Evolutionary conservation across 2,113 vertebrate genomes (phyloP).

Genomic region (Coreoperca whiteheadi): DNA sequence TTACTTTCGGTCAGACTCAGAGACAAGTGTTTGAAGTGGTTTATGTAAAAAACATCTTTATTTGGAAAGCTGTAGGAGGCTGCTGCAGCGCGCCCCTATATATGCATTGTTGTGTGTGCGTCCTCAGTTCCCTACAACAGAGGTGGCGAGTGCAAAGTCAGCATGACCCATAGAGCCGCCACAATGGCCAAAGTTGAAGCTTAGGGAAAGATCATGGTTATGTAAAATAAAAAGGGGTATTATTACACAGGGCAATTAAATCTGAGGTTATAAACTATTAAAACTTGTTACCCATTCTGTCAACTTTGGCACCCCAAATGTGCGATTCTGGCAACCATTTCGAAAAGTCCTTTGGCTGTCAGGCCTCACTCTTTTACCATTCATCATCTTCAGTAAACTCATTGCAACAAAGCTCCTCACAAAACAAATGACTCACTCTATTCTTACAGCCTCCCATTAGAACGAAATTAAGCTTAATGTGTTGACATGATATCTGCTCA

Average conservation of each 20-base stretch:
- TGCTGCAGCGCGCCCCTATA: no score
- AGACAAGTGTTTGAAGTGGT: no score
- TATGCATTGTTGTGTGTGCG: not conserved
- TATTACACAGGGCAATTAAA: not conserved
- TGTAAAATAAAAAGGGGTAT: not conserved
- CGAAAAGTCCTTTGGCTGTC: not conserved
- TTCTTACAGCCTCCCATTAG: conserved; percentile 36
- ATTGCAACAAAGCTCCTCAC: conserved; percentile 16
- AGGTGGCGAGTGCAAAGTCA: not conserved
- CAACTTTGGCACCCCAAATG: not conserved
- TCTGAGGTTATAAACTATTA: not conserved
- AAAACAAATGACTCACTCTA: conserved; percentile 41
- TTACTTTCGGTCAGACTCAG: not conserved
- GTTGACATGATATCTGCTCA: conserved; percentile 25
- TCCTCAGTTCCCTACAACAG: not conserved
- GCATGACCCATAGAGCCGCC: not conserved
- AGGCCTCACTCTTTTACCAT: not conserved
- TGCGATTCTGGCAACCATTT: not conserved
- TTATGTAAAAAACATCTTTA: no score
- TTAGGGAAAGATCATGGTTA: not conserved
- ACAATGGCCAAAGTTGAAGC: not conserved
- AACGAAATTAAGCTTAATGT: conserved; percentile 30
- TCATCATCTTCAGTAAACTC: conserved; percentile 23
- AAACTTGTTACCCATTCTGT: not conserved
- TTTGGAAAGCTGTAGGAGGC: not conserved